phyloP scores from a whole-genome alignment of 1,140 invertebrate genomes.

The Brachionus sp. region DNA sequence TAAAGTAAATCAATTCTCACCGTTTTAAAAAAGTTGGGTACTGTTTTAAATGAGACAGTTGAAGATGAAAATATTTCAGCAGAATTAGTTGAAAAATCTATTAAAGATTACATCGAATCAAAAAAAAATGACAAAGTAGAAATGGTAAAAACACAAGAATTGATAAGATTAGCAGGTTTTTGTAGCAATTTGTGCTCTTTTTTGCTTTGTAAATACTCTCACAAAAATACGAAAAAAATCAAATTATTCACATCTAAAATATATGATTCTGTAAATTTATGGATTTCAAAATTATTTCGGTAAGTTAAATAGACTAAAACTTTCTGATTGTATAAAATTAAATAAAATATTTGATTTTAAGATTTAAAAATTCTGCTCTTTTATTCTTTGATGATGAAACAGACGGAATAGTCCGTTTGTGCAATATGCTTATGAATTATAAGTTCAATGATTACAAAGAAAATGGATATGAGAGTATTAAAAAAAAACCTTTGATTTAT shows the following conservation, averaged over 20 bases:
- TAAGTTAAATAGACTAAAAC: no score
- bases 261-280: constrained; percentile 16
- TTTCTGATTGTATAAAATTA: background rate
- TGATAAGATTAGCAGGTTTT: background rate
- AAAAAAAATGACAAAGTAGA: background rate
- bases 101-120: background rate
- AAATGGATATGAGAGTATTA: constrained; percentile 73
- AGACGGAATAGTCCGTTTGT: constrained; percentile 73
- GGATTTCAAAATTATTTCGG: constrained; percentile 18
- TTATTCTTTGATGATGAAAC: constrained; percentile 74
- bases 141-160: background rate
- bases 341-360: constrained; percentile 49
- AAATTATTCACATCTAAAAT: background rate
- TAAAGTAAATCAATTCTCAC: constrained; percentile 5
- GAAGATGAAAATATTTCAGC: background rate
- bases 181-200: background rate
- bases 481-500: constrained; percentile 74
- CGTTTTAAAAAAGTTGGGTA: background rate
- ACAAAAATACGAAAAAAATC: background rate
- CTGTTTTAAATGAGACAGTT: background rate
- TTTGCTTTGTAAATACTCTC: background rate
- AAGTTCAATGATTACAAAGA: constrained; percentile 76
- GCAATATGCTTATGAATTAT: constrained; percentile 72
- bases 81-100: background rate
- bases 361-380: constrained; percentile 68